These are phyloP conservation scores for Anagrus nilaparvatae DNA, from an alignment of 1,140 invertebrate genomes.

Conservation along the genomic window DNA sequence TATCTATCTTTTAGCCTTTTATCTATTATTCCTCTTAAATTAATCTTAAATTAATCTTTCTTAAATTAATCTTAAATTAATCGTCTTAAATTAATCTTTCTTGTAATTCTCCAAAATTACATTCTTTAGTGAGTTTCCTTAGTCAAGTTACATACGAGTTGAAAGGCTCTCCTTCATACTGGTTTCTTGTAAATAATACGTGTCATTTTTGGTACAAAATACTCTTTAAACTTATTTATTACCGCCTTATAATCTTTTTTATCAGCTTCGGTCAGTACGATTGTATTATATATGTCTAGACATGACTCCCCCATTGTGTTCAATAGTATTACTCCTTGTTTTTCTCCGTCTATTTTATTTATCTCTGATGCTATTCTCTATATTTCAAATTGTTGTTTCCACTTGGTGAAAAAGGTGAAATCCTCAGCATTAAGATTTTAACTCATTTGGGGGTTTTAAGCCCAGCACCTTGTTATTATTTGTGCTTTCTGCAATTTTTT, in stretches of 20 bases:
- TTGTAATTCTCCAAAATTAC: constrained; percentile 22
- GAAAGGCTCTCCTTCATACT: constrained; percentile 23
- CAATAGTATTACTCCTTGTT: constrained; percentile 14
- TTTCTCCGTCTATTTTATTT: constrained; percentile 1
- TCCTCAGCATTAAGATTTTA: constrained; percentile 8
- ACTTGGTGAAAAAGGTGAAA: constrained; percentile 10
- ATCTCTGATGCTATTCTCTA: constrained; percentile 6
- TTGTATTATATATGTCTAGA: constrained; percentile 13
- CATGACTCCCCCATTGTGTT: constrained; percentile 16
- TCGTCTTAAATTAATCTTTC: constrained; percentile 27
- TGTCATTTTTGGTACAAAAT: constrained; percentile 21
- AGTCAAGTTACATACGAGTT: constrained; percentile 22
- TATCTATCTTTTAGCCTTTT: constrained; percentile 24
- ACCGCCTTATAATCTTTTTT: constrained; percentile 12
- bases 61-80: no score
- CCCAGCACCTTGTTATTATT: no score
- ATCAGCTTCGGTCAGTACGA: constrained; percentile 8
- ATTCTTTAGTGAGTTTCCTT: constrained; percentile 20
- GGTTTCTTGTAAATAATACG: constrained; percentile 20
- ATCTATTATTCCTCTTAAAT: constrained; percentile 29
- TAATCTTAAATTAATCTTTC: no score
- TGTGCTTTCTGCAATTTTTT: no score
- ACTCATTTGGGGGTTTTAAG: neutral
- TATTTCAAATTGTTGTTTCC: constrained; percentile 9
- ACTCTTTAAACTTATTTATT: constrained; percentile 17